These are phyloP conservation scores for Apogon talboti DNA, from an alignment of 2,797 vertebrate genomes.

Conservation along the genomic window DNA sequence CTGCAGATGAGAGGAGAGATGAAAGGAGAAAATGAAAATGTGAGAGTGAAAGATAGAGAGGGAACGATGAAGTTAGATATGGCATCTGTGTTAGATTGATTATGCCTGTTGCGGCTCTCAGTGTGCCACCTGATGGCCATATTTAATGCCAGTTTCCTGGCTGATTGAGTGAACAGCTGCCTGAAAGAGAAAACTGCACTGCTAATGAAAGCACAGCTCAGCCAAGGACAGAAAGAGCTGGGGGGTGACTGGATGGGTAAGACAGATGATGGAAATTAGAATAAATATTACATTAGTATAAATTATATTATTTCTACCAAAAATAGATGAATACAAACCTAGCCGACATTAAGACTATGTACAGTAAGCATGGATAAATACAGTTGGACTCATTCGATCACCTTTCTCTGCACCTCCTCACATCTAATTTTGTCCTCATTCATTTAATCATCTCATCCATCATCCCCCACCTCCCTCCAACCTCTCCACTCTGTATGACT, in stretches of 20 bases:
- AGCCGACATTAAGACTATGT: slow-evolving; percentile 4
- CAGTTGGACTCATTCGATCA: slow-evolving; percentile 23
- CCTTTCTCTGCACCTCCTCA: slow-evolving; percentile 24
- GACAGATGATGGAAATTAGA: slow-evolving; percentile 50
- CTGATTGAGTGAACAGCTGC: slow-evolving; percentile 78
- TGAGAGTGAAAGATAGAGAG: slow-evolving; percentile 53
- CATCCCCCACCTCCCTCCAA: slow-evolving; percentile 52
- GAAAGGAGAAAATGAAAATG: slow-evolving; percentile 54
- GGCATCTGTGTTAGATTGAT: slow-evolving; percentile 78
- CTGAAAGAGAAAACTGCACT: slow-evolving; percentile 58
- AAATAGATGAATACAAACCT: slow-evolving; percentile 16
- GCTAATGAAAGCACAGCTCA: slow-evolving; percentile 59
- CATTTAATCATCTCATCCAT: slow-evolving; percentile 69
- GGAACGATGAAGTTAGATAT: slow-evolving; percentile 58
- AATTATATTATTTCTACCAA: slow-evolving; percentile 25
- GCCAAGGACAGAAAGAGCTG: slow-evolving; percentile 58
- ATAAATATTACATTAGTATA: slow-evolving; percentile 55
- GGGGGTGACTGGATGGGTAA: slow-evolving; percentile 24
- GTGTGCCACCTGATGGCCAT: slow-evolving; percentile 74
- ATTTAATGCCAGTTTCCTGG: slow-evolving; percentile 75
- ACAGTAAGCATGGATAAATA: slow-evolving; percentile 27
- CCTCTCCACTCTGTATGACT: slow-evolving; percentile 32
- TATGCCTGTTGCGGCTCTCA: slow-evolving; percentile 66
- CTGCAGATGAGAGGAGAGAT: slow-evolving; percentile 63
- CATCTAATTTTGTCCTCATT: slow-evolving; percentile 65